A percentile compares a stretch with the other conserved stretches of the same genome.
Evolutionary conservation across 2,113 vertebrate genomes (phyloP).

Genomic region (Dolichallabes microphthalmus): DNA sequence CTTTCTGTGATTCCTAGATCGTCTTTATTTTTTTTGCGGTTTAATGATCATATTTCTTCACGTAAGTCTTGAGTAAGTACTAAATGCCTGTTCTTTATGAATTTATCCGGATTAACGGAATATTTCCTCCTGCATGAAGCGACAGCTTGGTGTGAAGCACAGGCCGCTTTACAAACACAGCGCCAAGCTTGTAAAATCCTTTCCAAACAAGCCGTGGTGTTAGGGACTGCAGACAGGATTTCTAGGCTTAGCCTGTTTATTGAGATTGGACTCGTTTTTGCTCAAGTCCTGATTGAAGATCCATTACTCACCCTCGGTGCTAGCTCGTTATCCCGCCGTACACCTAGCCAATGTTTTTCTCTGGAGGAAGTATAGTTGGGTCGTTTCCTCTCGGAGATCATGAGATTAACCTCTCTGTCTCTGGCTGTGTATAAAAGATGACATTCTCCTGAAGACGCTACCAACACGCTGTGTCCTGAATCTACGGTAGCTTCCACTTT

Average conservation of each 20-base stretch:
- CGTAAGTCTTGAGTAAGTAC: not conserved
- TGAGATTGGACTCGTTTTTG: not conserved
- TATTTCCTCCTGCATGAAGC: not conserved
- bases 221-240: constrained; percentile 4
- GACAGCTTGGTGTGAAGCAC: constrained; percentile 6
- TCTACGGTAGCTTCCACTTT: not conserved
- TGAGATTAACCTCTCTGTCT: constrained; percentile 2
- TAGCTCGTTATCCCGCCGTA: constrained; percentile 10
- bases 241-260: constrained; percentile 33
- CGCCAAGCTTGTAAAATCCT: constrained; percentile 1
- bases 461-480: not conserved
- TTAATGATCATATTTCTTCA: not conserved
- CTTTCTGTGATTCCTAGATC: not conserved
- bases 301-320: not conserved
- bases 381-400: constrained; percentile 12
- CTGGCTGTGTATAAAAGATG: not conserved
- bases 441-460: not conserved
- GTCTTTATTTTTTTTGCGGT: not conserved
- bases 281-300: not conserved
- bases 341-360: constrained; percentile 2
- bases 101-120: not conserved
- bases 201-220: constrained; percentile 8
- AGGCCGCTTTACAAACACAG: not conserved
- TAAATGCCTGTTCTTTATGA: not conserved
- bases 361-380: constrained; percentile 7